Evolutionary conservation across 2,113 vertebrate genomes (phyloP), one percentile per base, ranked within the genome.

Genomic region (Centropristis striata): DNA sequence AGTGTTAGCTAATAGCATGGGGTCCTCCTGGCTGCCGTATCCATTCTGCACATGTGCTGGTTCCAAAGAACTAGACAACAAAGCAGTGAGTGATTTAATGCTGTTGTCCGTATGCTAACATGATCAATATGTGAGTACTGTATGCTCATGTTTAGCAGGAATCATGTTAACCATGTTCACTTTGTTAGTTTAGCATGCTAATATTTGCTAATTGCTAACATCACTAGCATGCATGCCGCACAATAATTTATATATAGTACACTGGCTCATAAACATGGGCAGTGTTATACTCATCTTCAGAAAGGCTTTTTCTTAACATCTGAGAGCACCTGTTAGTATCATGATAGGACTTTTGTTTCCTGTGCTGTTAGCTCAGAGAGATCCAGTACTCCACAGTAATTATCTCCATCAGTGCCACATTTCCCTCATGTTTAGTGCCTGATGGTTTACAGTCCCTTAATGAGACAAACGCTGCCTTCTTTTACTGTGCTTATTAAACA

Each of bases 351-450:
- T 23, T 16, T 42, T 65, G 14, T 75, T 16, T 51, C 11, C 37
- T 5, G 28, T 47, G 25, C 23, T 42, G 3, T 77, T 44, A 58
- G 28, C 60, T 81, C 11, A 58, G 9, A 50, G 4, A 18, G 41
- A 44, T 67, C 58, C 18, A 3, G 5, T 55, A 11, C 25, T 51
- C 23, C 41, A 78, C 27, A 53, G 27, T 75, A 61, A 79, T 86
- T 64, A 88, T 78, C 76, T 77, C 75, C 36, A 85, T 83, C 57
- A 54, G 36, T 51, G 20, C 44, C 58, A 71, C 44, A 72, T 88
- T 84, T 85, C 64, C 57, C 46, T 80, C 51, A 64, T 85, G 58
- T 86, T 84, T 70, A 65, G 57, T 23, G 8, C 39, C 15, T 54
- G 37, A 42, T 8, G 11, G 63, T 80, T 63, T 49, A 77, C 44